Conservation (phyloP, 2,797 vertebrate genomes). For the Rhinella marina region DNA sequence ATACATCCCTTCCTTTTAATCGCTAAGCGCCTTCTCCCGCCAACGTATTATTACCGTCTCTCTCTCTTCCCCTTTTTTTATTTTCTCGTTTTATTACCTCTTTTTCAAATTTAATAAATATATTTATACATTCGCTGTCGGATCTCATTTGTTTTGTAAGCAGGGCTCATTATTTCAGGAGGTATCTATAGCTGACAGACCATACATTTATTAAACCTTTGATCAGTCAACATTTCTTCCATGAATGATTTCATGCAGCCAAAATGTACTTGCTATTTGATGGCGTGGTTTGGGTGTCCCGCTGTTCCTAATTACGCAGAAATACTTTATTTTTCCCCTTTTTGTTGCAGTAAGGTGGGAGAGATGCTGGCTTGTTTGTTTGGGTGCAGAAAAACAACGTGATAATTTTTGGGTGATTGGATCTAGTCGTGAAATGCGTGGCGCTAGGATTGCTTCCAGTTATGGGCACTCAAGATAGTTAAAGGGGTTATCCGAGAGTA, state of each 20-base stretch:
- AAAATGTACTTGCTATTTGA: constrained; percentile 76
- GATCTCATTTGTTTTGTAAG: constrained; percentile 46
- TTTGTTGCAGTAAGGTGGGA: not conserved
- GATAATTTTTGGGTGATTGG: not conserved
- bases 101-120: constrained; percentile 64
- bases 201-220: constrained; percentile 37
- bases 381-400: not conserved
- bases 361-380: not conserved
- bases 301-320: constrained; percentile 81
- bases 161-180: not conserved
- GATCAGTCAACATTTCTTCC: constrained; percentile 36
- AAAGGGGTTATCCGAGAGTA: too few species aligned
- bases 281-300: constrained; percentile 67
- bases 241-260: constrained; percentile 67
- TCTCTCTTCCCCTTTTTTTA: not conserved
- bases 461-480: too few species aligned
- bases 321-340: constrained; percentile 68
- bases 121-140: constrained; percentile 48
- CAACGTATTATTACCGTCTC: constrained; percentile 40
- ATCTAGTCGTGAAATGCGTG: not conserved
- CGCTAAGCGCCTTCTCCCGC: constrained; percentile 64
- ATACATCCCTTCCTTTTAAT: constrained; percentile 69
- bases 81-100: constrained; percentile 60
- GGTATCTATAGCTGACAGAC: constrained; percentile 31
- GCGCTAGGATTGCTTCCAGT: not conserved